Base-by-base conservation (phyloP, 1,140 invertebrate species). In the Sitodiplosis mosellana region DNA sequence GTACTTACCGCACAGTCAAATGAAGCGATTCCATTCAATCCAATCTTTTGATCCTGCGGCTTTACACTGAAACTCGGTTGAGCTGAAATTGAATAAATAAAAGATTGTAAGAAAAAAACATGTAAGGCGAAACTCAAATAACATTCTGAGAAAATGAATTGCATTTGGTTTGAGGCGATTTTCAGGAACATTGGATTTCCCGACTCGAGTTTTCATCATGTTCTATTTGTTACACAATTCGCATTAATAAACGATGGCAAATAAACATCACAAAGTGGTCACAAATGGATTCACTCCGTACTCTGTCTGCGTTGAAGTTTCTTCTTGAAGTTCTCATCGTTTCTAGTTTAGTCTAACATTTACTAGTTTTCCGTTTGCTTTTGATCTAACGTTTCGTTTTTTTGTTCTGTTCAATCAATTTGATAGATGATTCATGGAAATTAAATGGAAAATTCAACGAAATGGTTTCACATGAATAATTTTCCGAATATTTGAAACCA, bases 21-120 rank as follows among this genome's bases (percentile, higher is more conserved):
- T 34, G 77, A 78, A 4, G 82, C 85, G 21, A 83, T 76, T 7
- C 81, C 76, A 54, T 85, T 85, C 14, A 80, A 59, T 2, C 75
- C 79, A 1, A 86, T 78, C 46, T 77, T 75, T 58, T 83, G 78
- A 59, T 91, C 82, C 50, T 74, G 74, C 0, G 88, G 88, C 48
- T 75, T 76, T 48, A 80, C 75, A 1, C 78, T 73, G 58, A 92
- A 90, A 17, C 72, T 74, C 8, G 88, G 87, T 6, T 78, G 76
- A 46, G 85, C 86, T 89, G 64, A 10, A 62, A 63, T 50, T 50
- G 55, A 27, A 54, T 49, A 57, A 58, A 46, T 51, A 56, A 48
- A 5, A 10, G 27, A 27, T 10, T 27, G 27, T 27, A 27, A 27
- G 27, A 3, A 27, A 27, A 10, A 5, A 27, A 10, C 27, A 27